Conservation (phyloP, 2,797 vertebrate species). For the Alca torda region DNA sequence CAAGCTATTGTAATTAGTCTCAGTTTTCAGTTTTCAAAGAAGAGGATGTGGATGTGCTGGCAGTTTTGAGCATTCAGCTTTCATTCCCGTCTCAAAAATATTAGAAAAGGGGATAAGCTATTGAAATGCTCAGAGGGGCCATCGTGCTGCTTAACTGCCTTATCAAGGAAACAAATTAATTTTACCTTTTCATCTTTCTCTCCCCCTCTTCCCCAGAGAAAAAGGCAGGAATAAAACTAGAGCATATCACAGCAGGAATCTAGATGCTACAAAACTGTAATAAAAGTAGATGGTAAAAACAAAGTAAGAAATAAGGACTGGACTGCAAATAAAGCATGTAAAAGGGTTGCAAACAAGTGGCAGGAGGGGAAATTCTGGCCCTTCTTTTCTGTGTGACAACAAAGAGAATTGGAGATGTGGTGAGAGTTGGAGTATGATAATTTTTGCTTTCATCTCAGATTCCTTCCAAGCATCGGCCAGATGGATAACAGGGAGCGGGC, state of each 20-base stretch:
- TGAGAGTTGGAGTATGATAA: neutral
- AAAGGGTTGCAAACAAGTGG: neutral
- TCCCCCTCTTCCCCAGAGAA: slow-evolving; percentile 1
- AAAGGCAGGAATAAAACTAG: neutral
- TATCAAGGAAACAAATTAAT: slow-evolving; percentile 54
- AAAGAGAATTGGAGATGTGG: slow-evolving; percentile 21
- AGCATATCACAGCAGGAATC: slow-evolving; percentile 8
- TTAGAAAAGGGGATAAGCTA: slow-evolving; percentile 5
- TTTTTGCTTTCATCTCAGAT: slow-evolving; percentile 50
- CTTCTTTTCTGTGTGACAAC: neutral
- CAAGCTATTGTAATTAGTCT: slow-evolving; percentile 47
- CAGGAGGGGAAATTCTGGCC: neutral
- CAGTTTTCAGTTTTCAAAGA: slow-evolving; percentile 47
- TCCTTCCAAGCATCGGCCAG: neutral
- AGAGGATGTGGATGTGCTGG: slow-evolving; percentile 19
- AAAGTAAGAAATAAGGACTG: neutral
- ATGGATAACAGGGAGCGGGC: neutral
- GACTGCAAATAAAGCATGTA: neutral
- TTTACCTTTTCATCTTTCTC: slow-evolving; percentile 59
- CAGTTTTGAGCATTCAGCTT: slow-evolving; percentile 36
- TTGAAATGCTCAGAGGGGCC: slow-evolving; percentile 9
- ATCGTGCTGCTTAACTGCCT: slow-evolving; percentile 21
- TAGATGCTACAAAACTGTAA: slow-evolving; percentile 33
- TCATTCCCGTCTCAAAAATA: slow-evolving; percentile 39
- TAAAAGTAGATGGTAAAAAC: slow-evolving; percentile 10